These are phyloP conservation scores for Agonopterix subpropinquella DNA, from an alignment of 2,888 invertebrate genomes.

Conservation along the genomic window DNA sequence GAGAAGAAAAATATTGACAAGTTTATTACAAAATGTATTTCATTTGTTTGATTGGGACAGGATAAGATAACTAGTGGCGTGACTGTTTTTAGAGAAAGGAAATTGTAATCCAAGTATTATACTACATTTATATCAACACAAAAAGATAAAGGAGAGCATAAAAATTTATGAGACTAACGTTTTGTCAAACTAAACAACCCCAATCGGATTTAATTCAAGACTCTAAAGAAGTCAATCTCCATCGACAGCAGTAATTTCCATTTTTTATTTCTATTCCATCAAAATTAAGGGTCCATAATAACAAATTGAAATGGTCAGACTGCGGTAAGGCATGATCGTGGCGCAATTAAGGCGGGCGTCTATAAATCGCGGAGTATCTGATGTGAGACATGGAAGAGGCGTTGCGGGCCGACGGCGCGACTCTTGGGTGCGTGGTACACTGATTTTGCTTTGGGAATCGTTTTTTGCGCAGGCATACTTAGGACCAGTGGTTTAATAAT, in stretches of 20 bases:
- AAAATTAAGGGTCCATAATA: slow-evolving; percentile 45
- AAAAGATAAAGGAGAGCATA: too few relatives aligned
- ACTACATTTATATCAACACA: too few relatives aligned
- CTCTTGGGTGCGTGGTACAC: slow-evolving; percentile 20
- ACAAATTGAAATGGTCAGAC: slow-evolving; percentile 62
- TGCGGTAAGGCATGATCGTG: slow-evolving; percentile 34
- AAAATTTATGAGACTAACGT: too few relatives aligned
- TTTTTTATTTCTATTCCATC: background rate
- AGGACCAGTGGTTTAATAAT: too few relatives aligned
- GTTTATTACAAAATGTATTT: too few relatives aligned
- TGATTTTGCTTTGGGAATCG: background rate
- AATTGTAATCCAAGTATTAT: too few relatives aligned
- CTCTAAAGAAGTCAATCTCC: background rate
- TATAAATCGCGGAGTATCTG: slow-evolving; percentile 63
- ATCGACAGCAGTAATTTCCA: background rate
- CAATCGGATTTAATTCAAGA: background rate
- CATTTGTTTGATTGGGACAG: too few relatives aligned
- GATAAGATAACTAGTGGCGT: too few relatives aligned
- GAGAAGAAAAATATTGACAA: too few relatives aligned
- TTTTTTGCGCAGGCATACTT: too few relatives aligned
- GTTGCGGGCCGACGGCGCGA: slow-evolving; percentile 43
- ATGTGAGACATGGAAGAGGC: slow-evolving; percentile 69
- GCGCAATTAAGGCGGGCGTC: slow-evolving; percentile 63
- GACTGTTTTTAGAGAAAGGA: too few relatives aligned
- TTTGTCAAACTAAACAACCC: too few relatives aligned